A percentile compares a stretch with the other conserved stretches of the same genome.
These are phyloP conservation scores for Tetramorium alpestre DNA, from an alignment of 1,140 invertebrate genomes.

Conservation along the genomic window DNA sequence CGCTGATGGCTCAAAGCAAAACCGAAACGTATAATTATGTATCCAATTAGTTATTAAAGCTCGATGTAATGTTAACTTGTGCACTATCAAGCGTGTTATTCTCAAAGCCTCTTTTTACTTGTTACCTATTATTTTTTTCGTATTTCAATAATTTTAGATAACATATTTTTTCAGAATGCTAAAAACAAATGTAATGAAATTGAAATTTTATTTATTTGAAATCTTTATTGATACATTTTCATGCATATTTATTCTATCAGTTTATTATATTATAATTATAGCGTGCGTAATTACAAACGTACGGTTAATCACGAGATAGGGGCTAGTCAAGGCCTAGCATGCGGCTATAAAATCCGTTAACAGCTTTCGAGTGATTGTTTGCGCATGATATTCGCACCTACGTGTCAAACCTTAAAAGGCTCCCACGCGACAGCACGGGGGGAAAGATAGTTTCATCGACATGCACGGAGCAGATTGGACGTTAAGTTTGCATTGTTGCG, in stretches of 20 bases:
- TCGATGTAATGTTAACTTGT: too few species aligned
- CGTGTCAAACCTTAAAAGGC: not conserved
- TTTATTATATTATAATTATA: not conserved
- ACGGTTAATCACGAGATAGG: not conserved
- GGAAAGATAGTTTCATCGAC: not conserved
- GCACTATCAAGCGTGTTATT: too few species aligned
- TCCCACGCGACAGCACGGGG: not conserved
- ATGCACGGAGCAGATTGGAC: not conserved
- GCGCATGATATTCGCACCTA: constrained; percentile 7
- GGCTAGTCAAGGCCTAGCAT: not conserved
- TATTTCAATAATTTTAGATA: not conserved
- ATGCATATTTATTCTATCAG: not conserved
- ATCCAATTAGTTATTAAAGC: too few species aligned
- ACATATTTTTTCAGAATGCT: not conserved
- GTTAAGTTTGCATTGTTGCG: constrained; percentile 4
- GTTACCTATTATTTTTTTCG: not conserved
- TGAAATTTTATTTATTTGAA: not conserved
- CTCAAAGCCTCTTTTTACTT: too few species aligned
- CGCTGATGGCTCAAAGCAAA: not conserved
- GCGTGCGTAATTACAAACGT: not conserved
- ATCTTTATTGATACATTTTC: not conserved
- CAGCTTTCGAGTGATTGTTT: constrained; percentile 24
- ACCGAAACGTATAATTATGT: too few species aligned
- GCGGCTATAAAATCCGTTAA: not conserved
- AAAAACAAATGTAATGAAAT: not conserved